Evolutionary conservation across 2,888 invertebrate species (phyloP).

Genomic region (Leptura quadrifasciata): DNA sequence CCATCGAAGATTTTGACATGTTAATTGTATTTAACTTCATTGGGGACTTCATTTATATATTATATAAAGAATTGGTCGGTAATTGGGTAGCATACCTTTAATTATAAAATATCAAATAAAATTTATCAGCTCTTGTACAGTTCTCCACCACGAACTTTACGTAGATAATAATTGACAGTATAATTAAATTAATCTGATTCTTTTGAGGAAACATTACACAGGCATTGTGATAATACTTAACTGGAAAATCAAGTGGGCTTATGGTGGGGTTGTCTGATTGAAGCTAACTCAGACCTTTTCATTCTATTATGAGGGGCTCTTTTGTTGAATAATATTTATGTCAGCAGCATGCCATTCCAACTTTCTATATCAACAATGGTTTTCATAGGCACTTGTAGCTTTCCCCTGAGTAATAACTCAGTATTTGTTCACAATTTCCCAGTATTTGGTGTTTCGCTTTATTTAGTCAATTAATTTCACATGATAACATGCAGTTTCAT

Average conservation of each 20-base stretch:
- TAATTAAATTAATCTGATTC: constrained; percentile 39
- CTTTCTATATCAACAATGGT: constrained; percentile 70
- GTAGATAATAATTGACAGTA: constrained; percentile 28
- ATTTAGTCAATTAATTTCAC: constrained; percentile 28
- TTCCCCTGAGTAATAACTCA: constrained; percentile 50
- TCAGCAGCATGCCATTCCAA: constrained; percentile 69
- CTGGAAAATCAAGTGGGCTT: constrained; percentile 40
- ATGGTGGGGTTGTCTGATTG: constrained; percentile 53
- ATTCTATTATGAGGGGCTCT: constrained; percentile 66
- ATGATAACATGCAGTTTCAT: constrained; percentile 4
- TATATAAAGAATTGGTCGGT: neutral
- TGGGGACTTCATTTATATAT: too few relatives aligned
- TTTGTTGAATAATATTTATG: constrained; percentile 71
- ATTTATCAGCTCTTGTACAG: neutral
- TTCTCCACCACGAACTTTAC: neutral
- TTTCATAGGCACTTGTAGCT: constrained; percentile 64
- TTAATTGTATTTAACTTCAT: too few relatives aligned
- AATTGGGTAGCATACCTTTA: neutral
- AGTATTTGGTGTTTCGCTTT: constrained; percentile 31
- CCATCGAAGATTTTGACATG: too few relatives aligned
- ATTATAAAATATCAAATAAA: neutral
- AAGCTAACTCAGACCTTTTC: constrained; percentile 64
- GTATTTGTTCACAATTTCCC: constrained; percentile 48
- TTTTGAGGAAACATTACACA: constrained; percentile 28
- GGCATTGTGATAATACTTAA: constrained; percentile 13